phyloP scores from a whole-genome alignment of 2,888 invertebrate genomes.

The Deilephila elpenor region DNA sequence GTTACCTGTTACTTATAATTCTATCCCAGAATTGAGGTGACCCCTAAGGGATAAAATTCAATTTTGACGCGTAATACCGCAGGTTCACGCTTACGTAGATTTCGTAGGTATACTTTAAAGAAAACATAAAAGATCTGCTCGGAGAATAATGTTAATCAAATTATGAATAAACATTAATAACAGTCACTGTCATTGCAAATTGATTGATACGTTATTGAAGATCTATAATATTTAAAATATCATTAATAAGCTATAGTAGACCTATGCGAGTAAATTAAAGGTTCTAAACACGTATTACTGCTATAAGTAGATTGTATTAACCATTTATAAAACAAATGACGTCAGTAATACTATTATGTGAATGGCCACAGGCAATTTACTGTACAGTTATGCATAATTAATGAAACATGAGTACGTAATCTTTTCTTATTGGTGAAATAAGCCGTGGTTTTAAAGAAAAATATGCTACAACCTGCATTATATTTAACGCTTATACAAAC shows the following conservation, averaged over 20 bases:
- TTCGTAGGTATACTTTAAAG: neutral
- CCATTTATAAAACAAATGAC: neutral
- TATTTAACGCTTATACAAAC: too few species aligned
- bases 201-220: neutral
- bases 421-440: too few species aligned
- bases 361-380: neutral
- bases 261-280: neutral
- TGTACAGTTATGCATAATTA: neutral
- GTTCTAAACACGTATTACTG: neutral
- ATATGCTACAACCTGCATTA: too few species aligned
- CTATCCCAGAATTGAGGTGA: neutral
- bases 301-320: too few species aligned
- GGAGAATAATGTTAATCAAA: neutral
- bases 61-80: neutral
- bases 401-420: too few species aligned
- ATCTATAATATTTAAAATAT: neutral
- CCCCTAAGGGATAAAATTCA: conserved; percentile 1
- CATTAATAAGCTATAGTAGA: neutral
- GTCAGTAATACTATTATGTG: neutral
- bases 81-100: neutral
- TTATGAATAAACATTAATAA: neutral
- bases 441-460: too few species aligned
- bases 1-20: neutral
- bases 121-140: neutral
- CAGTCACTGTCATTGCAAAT: neutral